A percentile compares a stretch with the other conserved stretches of the same genome.
Conservation (phyloP, 2,113 vertebrate genomes). For the Myxocyprinus asiaticus region DNA sequence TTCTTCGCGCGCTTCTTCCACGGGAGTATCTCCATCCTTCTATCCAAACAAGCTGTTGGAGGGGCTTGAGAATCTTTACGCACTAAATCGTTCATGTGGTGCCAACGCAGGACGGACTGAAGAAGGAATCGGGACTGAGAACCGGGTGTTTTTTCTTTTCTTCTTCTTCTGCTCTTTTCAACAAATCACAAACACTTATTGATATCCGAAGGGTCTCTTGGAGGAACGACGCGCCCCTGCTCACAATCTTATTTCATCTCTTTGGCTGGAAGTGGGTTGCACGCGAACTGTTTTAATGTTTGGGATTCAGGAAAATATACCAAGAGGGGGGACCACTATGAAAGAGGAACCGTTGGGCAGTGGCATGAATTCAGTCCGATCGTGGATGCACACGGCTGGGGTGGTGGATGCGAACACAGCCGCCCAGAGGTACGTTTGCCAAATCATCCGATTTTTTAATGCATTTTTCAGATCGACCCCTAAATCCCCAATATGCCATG, state of each 20-base stretch:
- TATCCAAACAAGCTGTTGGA: constrained; percentile 71
- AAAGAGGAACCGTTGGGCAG: constrained; percentile 92
- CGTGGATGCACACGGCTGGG: constrained; percentile 90
- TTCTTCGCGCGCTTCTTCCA: constrained; percentile 34
- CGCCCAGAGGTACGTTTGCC: constrained; percentile 87
- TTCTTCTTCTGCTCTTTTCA: constrained; percentile 53
- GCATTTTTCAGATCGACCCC: constrained; percentile 76
- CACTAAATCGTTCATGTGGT: constrained; percentile 79
- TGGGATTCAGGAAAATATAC: constrained; percentile 93
- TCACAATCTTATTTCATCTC: constrained; percentile 68
- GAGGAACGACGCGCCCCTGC: constrained; percentile 63
- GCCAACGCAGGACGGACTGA: constrained; percentile 83
- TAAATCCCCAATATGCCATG: constrained; percentile 73
- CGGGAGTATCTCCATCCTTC: constrained; percentile 62
- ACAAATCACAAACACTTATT: constrained; percentile 75
- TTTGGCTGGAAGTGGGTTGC: constrained; percentile 81
- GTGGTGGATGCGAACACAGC: constrained; percentile 92
- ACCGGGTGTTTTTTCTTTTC: constrained; percentile 69
- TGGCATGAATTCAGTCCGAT: constrained; percentile 89
- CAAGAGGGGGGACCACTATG: constrained; percentile 91
- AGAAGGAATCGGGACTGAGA: constrained; percentile 79
- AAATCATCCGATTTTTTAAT: constrained; percentile 71
- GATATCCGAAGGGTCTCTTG: constrained; percentile 69
- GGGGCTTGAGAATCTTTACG: constrained; percentile 66
- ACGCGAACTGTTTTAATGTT: constrained; percentile 88